Evolutionary conservation across 2,113 vertebrate genomes (phyloP).

Genomic region (Nyctereutes procyonoides): DNA sequence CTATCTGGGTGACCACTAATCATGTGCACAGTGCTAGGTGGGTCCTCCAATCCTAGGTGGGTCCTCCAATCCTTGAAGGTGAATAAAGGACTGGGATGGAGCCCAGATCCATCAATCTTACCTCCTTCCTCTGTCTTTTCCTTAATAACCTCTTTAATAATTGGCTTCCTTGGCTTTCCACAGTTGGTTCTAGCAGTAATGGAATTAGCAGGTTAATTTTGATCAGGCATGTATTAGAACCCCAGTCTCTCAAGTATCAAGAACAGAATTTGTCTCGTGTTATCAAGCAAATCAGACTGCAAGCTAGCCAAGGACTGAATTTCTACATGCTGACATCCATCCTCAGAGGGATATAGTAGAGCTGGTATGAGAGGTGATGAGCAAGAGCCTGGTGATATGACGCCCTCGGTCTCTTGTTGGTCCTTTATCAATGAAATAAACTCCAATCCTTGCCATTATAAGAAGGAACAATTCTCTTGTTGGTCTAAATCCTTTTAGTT

Average conservation of each 20-base stretch:
- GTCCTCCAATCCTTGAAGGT: background rate
- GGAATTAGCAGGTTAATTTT: slow-evolving; percentile 29
- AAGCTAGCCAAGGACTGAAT: background rate
- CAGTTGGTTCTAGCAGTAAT: background rate
- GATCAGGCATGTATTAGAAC: background rate
- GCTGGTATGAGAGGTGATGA: background rate
- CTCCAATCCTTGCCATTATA: background rate
- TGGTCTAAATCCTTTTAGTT: background rate
- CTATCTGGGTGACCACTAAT: background rate
- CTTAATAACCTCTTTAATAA: background rate
- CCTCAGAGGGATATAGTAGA: background rate
- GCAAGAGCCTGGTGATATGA: background rate
- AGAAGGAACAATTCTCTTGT: background rate
- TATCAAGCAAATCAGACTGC: background rate
- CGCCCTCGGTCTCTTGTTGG: background rate
- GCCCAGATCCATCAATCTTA: background rate
- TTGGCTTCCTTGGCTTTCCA: background rate
- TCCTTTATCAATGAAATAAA: background rate
- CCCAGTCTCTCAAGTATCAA: background rate
- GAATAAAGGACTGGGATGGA: background rate
- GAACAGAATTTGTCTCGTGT: background rate
- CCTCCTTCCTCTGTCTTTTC: background rate
- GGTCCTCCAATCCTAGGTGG: background rate
- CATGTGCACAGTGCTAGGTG: background rate
- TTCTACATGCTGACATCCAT: background rate